Base-by-base conservation (phyloP, 2,888 invertebrate genomes). In the Seira musarum region DNA sequence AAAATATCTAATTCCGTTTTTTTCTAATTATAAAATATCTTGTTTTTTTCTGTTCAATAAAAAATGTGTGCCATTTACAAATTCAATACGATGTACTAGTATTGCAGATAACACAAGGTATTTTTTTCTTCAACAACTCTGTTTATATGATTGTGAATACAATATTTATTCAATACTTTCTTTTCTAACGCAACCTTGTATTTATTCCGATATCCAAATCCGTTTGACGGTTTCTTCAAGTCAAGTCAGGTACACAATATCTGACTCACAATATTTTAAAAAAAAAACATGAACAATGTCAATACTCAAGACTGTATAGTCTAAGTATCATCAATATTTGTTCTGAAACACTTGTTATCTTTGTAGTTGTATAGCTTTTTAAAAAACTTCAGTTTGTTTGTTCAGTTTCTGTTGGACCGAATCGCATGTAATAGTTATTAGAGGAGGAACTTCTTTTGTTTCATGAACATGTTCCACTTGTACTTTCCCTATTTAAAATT, bases 1-100 rank as follows among this genome's bases (percentile, higher is more conserved):
- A n/a, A n/a, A 68, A 63, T 46, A 64, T 22, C 63, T 77, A 67
- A 21, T 61, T 76, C 72, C 72, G 72, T 49, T 46, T 53, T 67
- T 53, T 63, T 69, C 1, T 1, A 8, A 68, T 53, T 71, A 72
- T 66, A 66, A 65, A 64, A 35, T 17, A 25, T 64, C 24, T 17
- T n/a, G 8, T 10, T 53, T 21, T 8, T 6, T 40, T 40, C 17
- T 35, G n/a, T 60, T 6, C 30, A 72, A 35, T 72, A 22, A 61
- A 40, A 46, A 67, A 53, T 5, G 40, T 3, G 13, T 35, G 40
- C 13, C 49, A n/a, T 68, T 49, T 21, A 46, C 10, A 49, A 68
- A 68, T 68, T 17, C 17, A 30, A 35, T 25, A 5, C 63, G 2
- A 17, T 2, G n/a, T 53, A 17, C 53, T 53, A n/a, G 8, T 17